Conservation (phyloP, 2,888 invertebrate species). For the Agriopis marginaria region DNA sequence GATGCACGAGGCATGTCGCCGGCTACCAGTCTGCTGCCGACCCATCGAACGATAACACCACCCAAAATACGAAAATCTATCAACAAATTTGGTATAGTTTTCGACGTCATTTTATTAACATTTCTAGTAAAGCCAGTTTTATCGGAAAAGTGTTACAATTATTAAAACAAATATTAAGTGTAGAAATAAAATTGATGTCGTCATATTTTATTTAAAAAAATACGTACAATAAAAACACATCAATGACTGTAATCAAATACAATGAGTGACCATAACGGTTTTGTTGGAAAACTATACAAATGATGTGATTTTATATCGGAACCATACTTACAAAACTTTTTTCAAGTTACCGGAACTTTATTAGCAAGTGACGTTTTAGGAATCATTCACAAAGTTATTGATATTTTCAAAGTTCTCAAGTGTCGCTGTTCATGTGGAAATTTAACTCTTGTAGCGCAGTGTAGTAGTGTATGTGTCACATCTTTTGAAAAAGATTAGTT, state of each 20-base stretch:
- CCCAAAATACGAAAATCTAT: conserved; percentile 12
- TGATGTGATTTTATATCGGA: too few species aligned
- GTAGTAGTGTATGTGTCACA: neutral
- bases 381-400: neutral
- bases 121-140: too few species aligned
- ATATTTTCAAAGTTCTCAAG: neutral
- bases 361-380: neutral
- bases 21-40: conserved; percentile 24
- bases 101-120: neutral
- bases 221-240: too few species aligned
- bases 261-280: too few species aligned
- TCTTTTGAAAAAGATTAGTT: neutral
- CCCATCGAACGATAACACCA: conserved; percentile 20
- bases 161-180: too few species aligned
- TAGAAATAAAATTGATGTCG: too few species aligned
- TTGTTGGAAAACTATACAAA: too few species aligned
- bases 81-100: neutral
- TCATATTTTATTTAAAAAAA: too few species aligned
- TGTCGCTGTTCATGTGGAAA: neutral
- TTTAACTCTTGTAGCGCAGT: neutral
- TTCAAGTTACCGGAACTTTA: neutral
- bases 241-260: too few species aligned
- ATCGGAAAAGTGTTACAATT: too few species aligned
- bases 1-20: conserved; percentile 36
- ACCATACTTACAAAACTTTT: neutral